Evolutionary conservation across 1,140 invertebrate species (phyloP), one percentile per base, ranked within the genome.

Genomic region (Ceratina australensis): DNA sequence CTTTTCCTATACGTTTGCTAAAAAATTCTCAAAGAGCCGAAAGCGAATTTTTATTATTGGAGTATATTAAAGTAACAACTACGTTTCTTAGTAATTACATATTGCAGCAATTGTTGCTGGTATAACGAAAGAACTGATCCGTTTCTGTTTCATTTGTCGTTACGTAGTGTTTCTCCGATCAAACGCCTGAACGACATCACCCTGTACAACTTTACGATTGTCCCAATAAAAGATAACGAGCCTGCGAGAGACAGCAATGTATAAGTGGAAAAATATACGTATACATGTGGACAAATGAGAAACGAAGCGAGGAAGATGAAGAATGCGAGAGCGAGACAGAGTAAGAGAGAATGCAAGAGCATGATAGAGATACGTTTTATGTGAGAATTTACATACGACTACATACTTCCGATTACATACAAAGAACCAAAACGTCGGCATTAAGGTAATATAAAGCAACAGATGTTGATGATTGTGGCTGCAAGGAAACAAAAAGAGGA

Each of bases 181-280:
- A 26, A 60, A 60, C 42, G 15, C 24, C 66, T 61, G 61, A 67
- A 61, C 7, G 67, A 59, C 63, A 61, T 76, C 66, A 56, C 50
- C 59, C 67, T 78, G 79, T 83, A 80, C 72, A 82, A 84, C 56
- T 69, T 75, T 78, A 72, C 66, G 71, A 81, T 84, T 61, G 71
- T 52, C 65, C 79, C 66, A 75, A 84, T 85, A 81, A 75, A 71
- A 84, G 79, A 85, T 85, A 73, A 85, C 71, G 83, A 85, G 82
- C 74, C 74, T 84, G 82, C n/a, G 52, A 81, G 52, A 81, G 72
- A 83, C 28, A 52, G 64, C 42, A 57, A 64, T 59, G 77, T 24
- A 24, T 68, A 56, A 67, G 78, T 60, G 69, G 22, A 28, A 5
- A 57, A 26, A 20, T 33, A 56, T 56, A 68, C 47, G 49, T 66